These are phyloP conservation scores for Neodiprion virginianus DNA, from an alignment of 1,140 invertebrate species.

Conservation along the genomic window DNA sequence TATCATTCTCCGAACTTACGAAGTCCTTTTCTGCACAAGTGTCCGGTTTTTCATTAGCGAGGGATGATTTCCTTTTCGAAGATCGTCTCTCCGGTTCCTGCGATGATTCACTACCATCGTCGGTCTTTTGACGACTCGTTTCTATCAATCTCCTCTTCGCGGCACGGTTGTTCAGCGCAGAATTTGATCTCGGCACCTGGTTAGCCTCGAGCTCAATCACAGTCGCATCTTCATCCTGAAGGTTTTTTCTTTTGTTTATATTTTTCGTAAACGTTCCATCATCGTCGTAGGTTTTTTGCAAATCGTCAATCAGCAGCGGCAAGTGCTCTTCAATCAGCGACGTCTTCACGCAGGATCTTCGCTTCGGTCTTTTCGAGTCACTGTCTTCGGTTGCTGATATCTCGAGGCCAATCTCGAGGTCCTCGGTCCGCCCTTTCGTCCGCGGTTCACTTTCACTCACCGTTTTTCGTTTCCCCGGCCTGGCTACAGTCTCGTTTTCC, in stretches of 20 bases:
- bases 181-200: background rate
- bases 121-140: background rate
- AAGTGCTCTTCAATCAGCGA: slow-evolving; percentile 31
- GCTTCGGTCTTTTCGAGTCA: slow-evolving; percentile 26
- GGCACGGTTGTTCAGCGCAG: background rate
- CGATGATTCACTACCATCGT: slow-evolving; percentile 7
- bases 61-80: slow-evolving; percentile 24
- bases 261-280: background rate
- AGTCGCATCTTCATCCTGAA: background rate
- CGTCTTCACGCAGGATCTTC: slow-evolving; percentile 37
- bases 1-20: background rate
- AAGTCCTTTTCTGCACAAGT: background rate
- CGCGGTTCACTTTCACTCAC: slow-evolving; percentile 25
- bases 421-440: background rate
- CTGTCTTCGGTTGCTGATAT: background rate
- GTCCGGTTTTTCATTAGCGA: background rate
- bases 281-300: background rate
- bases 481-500: slow-evolving; percentile 18
- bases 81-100: slow-evolving; percentile 21
- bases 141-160: background rate
- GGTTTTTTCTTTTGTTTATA: background rate
- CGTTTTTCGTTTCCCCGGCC: slow-evolving; percentile 36
- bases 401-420: background rate
- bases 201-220: background rate
- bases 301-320: slow-evolving; percentile 27